Base-by-base conservation (phyloP, 2,113 vertebrate species). In the Cyprinodon variegatus region DNA sequence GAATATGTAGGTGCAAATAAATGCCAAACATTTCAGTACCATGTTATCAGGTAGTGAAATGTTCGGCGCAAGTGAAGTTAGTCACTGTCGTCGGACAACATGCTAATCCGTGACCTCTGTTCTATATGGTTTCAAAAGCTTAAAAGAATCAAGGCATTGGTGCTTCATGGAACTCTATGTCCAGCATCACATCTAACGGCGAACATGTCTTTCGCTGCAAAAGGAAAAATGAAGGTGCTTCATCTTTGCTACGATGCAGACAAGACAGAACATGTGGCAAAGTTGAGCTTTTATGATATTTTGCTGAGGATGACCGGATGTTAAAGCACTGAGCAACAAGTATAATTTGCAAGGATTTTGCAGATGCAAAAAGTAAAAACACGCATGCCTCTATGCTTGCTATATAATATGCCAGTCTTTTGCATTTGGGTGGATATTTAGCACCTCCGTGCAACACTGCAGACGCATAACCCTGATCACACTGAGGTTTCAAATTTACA, bases 131-230 rank as follows among this genome's bases (percentile, higher is more conserved):
- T 29, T 29, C 29, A 29, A 29, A 29, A 29, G 29, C 29, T 29
- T 29, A 29, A 29, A 29, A 29, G 29, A 29, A 29, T 29, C 29
- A 1, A 29, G 29, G 29, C 29, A 1, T 29, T 29, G 29, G 29
- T 29, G 60, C 86, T 83, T 81, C 76, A 50, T 61, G 13, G 37
- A 67, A 85, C 71, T 85, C 70, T 77, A 65, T 90, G 83, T 74
- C 89, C 88, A 86, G 85, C 89, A 89, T 91, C 86, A 87, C 75
- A 83, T 84, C 75, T 63, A 73, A 84, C 90, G 83, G 40, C 89
- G 83, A 82, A 84, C 79, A 85, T 57, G 83, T 76, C 79, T 86
- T 79, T 86, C 82, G 85, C 75, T 80, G 72, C 81, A 91, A 91
- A 86, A 90, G 84, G 84, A 85, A 86, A 78, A 79, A 79, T 77